Conservation (phyloP, 2,888 invertebrate genomes). For the Nemurella pictetii region DNA sequence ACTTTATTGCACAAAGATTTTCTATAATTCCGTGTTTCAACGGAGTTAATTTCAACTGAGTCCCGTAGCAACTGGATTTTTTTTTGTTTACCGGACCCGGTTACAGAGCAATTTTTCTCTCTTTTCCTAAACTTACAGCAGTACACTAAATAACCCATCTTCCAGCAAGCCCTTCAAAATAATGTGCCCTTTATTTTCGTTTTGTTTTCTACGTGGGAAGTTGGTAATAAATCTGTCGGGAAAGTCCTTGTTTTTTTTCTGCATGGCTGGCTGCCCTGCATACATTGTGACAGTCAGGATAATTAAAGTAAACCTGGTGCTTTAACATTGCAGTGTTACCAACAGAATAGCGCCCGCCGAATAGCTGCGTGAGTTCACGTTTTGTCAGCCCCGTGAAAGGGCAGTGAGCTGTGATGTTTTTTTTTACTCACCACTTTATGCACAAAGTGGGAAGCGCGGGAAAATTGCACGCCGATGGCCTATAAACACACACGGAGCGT, state of each 20-base stretch:
- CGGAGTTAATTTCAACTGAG: neutral
- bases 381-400: neutral
- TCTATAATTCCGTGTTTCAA: neutral
- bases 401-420: neutral
- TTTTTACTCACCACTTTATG: neutral
- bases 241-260: constrained; percentile 10
- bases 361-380: neutral
- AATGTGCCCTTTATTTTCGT: constrained; percentile 7
- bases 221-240: constrained; percentile 28
- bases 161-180: neutral
- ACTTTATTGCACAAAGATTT: neutral
- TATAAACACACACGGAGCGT: too few species aligned
- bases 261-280: constrained; percentile 25
- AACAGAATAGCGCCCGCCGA: too few species aligned
- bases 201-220: constrained; percentile 10
- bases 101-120: neutral
- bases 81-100: neutral
- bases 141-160: neutral
- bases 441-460: neutral
- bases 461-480: neutral
- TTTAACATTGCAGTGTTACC: constrained; percentile 10
- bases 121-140: neutral
- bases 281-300: constrained; percentile 27
- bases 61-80: neutral
- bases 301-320: constrained; percentile 29